Conservation (phyloP, 2,113 vertebrate species). For the Ceuthmochares aereus region DNA sequence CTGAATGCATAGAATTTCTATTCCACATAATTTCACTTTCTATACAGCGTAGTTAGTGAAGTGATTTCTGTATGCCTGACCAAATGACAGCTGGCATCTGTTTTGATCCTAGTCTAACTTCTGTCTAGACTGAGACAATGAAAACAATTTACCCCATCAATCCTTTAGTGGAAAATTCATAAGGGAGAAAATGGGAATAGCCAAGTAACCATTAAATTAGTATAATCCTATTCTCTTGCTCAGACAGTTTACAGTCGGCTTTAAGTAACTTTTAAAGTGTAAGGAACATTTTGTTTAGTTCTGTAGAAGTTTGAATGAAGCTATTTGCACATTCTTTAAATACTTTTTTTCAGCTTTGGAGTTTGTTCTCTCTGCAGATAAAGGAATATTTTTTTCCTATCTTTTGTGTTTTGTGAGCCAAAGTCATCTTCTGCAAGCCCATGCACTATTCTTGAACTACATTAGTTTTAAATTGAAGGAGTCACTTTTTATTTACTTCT, state of each 20-base stretch:
- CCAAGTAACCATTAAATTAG: background rate
- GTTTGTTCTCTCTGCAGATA: background rate
- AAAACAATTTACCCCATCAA: constrained; percentile 27
- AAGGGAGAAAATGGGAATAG: background rate
- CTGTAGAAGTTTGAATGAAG: background rate
- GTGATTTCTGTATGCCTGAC: background rate
- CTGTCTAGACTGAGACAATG: constrained; percentile 67
- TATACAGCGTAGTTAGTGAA: background rate
- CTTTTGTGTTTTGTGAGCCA: background rate
- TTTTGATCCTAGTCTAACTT: constrained; percentile 51
- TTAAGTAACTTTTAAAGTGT: background rate
- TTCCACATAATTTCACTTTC: background rate
- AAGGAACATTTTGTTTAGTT: background rate
- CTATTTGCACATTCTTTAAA: background rate
- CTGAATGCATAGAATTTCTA: background rate
- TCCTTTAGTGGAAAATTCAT: constrained; percentile 9
- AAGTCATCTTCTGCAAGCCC: background rate
- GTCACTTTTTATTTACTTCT: background rate
- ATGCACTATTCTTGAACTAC: background rate
- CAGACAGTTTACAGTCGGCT: background rate
- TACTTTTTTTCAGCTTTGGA: background rate
- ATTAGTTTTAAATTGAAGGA: background rate
- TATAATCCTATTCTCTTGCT: background rate
- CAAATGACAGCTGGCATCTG: background rate
- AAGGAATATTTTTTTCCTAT: background rate